Base-by-base conservation (phyloP, 2,888 invertebrate genomes). In the Argynnis bischoffii region DNA sequence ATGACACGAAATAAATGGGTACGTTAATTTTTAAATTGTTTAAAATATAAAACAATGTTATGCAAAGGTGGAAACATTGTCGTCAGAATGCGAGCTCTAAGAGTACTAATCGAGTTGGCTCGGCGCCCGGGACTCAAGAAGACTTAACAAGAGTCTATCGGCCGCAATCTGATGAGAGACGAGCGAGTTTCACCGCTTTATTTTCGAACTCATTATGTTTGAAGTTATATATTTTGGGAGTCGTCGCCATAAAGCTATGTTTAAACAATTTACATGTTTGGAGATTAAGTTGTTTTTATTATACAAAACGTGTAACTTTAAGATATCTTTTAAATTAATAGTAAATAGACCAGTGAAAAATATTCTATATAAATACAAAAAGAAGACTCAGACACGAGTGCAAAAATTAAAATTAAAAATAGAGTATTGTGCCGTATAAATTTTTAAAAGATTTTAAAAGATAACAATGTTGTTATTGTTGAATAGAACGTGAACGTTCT, bases 191-290 rank as follows among this genome's bases (percentile, higher is more conserved):
- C 86, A 84, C 81, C 82, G 81, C 86, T 90, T 89, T 90, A 92
- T 92, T 92, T 90, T 89, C 82, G 88, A 84, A 84, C 89, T 90
- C 90, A 90, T 92, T 92, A 92, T 91, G 87, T 87, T 84, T 83
- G 81, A 85, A 90, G 87, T 87, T 89, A 90, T 91, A 90, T 90
- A 92, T 92, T 91, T 90, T 84, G 76, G 72, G 71, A 66, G 85
- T 81, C 82, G 75, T 76, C 76, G 78, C 81, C 69, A 67, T 73
- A 64, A 73, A 71, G 70, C 69, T 66, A 65, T 67, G 66, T 55
- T 66, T 59, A 69, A 67, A 70, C 68, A 83, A 84, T 87, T 88
- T 85, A 87, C 87, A 85, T 81, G 82, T 81, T 81, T 72, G 74
- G 78, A 83, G 86, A 88, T 59, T 48, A 59, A 41, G 8, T 41